phyloP scores from a whole-genome alignment of 1,140 invertebrate genomes.

The Magallana gigas region DNA sequence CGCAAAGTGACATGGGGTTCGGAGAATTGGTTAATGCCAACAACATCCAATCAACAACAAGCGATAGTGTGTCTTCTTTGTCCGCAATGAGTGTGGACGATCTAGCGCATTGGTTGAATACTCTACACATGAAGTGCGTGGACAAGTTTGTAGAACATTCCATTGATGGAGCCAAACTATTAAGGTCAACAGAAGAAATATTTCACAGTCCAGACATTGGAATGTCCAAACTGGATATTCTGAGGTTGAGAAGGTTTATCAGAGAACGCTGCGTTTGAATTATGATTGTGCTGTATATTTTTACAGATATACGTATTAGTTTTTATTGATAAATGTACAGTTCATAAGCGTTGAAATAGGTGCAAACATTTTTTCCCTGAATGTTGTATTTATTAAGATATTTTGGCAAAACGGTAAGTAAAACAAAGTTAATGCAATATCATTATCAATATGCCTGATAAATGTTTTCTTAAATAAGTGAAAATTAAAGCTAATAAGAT shows the following conservation, averaged over 20 bases:
- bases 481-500: too few species aligned
- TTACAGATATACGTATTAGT: too few species aligned
- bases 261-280: neutral
- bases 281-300: too few species aligned
- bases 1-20: neutral
- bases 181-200: neutral
- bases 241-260: neutral
- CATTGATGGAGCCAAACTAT: neutral
- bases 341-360: too few species aligned
- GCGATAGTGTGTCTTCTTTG: neutral
- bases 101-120: neutral
- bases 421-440: neutral
- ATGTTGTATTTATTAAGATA: neutral
- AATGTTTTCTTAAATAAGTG: too few species aligned
- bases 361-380: too few species aligned
- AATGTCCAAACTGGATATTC: neutral
- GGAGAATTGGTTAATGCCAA: neutral
- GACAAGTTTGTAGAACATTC: neutral
- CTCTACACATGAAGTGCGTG: neutral
- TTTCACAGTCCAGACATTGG: neutral
- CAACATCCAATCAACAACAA: neutral
- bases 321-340: too few species aligned
- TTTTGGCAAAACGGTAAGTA: neutral
- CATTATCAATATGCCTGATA: too few species aligned
- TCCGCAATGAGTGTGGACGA: neutral